Conservation (phyloP, 2,888 invertebrate species). For the Leptinotarsa haldemani region DNA sequence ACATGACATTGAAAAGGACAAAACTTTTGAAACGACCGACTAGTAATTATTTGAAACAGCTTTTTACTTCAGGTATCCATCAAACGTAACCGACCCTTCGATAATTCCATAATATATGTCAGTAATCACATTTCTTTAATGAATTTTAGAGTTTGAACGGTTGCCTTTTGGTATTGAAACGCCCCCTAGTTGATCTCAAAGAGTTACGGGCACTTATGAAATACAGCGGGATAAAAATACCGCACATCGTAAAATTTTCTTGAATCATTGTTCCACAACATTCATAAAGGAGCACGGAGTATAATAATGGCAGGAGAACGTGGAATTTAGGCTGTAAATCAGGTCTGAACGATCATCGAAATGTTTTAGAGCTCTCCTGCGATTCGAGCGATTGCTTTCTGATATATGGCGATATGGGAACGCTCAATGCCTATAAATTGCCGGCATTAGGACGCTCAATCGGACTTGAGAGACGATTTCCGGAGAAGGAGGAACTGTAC, state of each 20-base stretch:
- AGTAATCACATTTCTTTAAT: too few species aligned
- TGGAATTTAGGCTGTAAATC: slow-evolving; percentile 62
- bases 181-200: neutral
- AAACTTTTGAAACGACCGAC: too few species aligned
- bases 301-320: slow-evolving; percentile 55
- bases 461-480: slow-evolving; percentile 56
- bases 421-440: slow-evolving; percentile 65
- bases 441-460: slow-evolving; percentile 62
- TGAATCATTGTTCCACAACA: slow-evolving; percentile 40
- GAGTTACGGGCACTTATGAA: neutral
- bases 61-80: too few species aligned
- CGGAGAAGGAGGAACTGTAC: slow-evolving; percentile 23
- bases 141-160: neutral
- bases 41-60: too few species aligned
- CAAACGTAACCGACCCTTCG: too few species aligned
- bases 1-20: too few species aligned
- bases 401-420: slow-evolving; percentile 65
- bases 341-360: slow-evolving; percentile 61
- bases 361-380: slow-evolving; percentile 66
- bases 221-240: neutral
- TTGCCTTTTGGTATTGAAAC: neutral
- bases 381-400: slow-evolving; percentile 65
- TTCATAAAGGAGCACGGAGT: slow-evolving; percentile 45
- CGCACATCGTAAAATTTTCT: slow-evolving; percentile 27
- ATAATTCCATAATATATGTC: too few species aligned